These are phyloP conservation scores for Strigops habroptila DNA, from an alignment of 2,113 vertebrate genomes.

Conservation along the genomic window DNA sequence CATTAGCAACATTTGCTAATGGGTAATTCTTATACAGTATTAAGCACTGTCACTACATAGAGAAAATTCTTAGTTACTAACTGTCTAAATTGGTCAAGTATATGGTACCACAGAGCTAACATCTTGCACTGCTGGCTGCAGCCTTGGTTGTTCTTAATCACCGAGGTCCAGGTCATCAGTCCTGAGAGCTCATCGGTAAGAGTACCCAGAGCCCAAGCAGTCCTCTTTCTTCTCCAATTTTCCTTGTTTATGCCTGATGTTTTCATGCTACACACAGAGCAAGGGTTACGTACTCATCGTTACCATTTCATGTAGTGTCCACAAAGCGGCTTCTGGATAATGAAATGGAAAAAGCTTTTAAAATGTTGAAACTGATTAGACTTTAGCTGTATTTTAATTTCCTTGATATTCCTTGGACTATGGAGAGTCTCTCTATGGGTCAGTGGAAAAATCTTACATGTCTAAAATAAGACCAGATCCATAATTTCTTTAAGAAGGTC, in stretches of 20 bases:
- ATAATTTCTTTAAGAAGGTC: neutral
- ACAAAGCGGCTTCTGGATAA: neutral
- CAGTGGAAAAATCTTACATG: neutral
- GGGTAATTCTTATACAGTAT: neutral
- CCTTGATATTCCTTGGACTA: neutral
- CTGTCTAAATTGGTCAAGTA: neutral
- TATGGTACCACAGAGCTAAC: neutral
- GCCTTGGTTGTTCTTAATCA: neutral
- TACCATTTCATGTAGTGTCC: neutral
- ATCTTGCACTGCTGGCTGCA: neutral
- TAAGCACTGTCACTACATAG: neutral
- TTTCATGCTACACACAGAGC: neutral
- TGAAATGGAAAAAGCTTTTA: neutral
- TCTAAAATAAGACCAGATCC: neutral
- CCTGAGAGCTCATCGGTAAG: neutral
- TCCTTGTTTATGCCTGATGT: neutral
- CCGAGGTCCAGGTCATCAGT: neutral
- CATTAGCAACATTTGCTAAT: neutral
- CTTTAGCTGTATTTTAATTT: neutral
- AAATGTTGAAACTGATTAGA: neutral
- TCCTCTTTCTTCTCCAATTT: neutral
- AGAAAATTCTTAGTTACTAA: neutral
- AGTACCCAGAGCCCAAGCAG: neutral
- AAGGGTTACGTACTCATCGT: accelerated
- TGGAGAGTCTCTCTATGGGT: neutral